These are phyloP conservation scores for Chaitophorus viminalis DNA, from an alignment of 2,888 invertebrate genomes.

Conservation along the genomic window DNA sequence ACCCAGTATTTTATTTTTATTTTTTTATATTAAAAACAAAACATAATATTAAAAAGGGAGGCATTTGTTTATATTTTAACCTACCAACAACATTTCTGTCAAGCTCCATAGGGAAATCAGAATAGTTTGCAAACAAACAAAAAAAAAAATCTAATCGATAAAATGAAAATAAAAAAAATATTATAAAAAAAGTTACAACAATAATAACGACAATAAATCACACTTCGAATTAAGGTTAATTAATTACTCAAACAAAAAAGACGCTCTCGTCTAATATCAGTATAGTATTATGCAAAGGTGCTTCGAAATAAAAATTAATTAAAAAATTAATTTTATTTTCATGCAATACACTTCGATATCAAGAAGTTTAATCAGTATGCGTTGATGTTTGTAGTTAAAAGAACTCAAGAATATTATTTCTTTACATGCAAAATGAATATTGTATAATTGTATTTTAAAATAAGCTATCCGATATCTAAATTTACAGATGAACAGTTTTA, in stretches of 20 bases:
- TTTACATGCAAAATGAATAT: neutral
- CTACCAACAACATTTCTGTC: neutral
- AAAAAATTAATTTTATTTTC: too few species aligned
- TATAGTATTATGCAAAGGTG: too few species aligned
- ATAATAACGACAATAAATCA: neutral
- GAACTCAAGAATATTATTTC: neutral
- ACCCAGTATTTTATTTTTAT: neutral
- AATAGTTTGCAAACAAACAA: slow-evolving; percentile 6
- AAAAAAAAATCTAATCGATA: neutral
- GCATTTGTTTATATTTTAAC: slow-evolving; percentile 22
- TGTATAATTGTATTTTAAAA: neutral
- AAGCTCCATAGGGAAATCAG: slow-evolving; percentile 36
- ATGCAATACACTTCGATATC: neutral
- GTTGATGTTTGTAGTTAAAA: too few species aligned
- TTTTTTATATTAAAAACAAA: slow-evolving; percentile 5
- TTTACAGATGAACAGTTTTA: neutral
- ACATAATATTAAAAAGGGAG: slow-evolving; percentile 24
- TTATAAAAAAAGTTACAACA: neutral
- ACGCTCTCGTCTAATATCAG: neutral
- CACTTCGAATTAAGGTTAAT: neutral
- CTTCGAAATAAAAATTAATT: neutral
- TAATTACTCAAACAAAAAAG: neutral
- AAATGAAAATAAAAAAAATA: neutral
- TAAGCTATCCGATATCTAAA: neutral
- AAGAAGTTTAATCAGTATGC: too few species aligned